A percentile compares a stretch with the other conserved stretches of the same genome.
phyloP scores from a whole-genome alignment of 2,797 vertebrate species.

The Acanthurus tractus region DNA sequence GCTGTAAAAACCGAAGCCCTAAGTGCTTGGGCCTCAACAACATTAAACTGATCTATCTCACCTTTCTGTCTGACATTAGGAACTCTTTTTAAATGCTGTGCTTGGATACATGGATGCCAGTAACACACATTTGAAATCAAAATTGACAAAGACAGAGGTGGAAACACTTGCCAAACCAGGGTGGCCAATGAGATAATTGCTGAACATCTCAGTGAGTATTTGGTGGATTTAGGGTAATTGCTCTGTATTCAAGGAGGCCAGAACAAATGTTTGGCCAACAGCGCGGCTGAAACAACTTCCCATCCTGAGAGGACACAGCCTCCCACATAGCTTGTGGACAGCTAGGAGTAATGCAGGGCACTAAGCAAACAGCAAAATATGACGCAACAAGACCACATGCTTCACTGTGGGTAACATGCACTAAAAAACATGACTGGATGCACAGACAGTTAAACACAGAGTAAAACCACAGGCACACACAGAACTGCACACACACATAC shows the following conservation, averaged over 20 bases:
- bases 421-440: constrained; percentile 32
- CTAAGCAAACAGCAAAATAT: constrained; percentile 40
- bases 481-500: constrained; percentile 25
- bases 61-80: background rate
- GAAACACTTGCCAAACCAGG: constrained; percentile 4
- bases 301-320: constrained; percentile 63
- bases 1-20: too few species aligned
- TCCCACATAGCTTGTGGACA: constrained; percentile 52
- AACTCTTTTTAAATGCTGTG: background rate
- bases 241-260: constrained; percentile 50
- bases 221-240: constrained; percentile 54
- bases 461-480: constrained; percentile 32
- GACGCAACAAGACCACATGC: constrained; percentile 49
- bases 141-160: constrained; percentile 18
- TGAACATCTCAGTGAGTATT: constrained; percentile 29
- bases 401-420: constrained; percentile 24
- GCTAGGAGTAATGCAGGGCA: constrained; percentile 39
- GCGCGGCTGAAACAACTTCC: constrained; percentile 72
- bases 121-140: constrained; percentile 4
- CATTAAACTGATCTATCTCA: background rate
- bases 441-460: constrained; percentile 25
- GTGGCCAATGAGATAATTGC: constrained; percentile 38
- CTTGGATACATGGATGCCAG: background rate
- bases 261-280: constrained; percentile 71
- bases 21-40: background rate